phyloP scores from a whole-genome alignment of 2,797 vertebrate genomes.

The Dendrocincla fuliginosa region DNA sequence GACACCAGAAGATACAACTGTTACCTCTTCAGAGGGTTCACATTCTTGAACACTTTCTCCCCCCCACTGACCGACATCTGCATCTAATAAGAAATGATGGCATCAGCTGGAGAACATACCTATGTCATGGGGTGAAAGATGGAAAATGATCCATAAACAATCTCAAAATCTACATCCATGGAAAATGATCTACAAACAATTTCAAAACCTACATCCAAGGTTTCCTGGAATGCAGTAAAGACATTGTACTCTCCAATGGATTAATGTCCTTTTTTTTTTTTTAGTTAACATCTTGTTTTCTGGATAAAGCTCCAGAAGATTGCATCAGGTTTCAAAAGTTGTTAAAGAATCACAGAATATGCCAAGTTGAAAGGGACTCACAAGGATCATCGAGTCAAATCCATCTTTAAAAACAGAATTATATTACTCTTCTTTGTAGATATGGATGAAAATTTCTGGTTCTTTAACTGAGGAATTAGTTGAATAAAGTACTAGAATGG shows the following conservation, averaged over 20 bases:
- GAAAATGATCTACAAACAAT: no score
- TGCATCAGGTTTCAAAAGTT: neutral
- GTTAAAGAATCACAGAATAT: neutral
- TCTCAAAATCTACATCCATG: neutral
- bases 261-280: neutral
- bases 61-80: slow-evolving; percentile 8
- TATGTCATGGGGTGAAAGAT: slow-evolving; percentile 14
- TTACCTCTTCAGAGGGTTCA: slow-evolving; percentile 17
- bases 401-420: neutral
- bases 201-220: neutral
- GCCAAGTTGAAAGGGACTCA: neutral
- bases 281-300: neutral
- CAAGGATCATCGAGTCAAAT: neutral
- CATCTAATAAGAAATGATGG: slow-evolving; percentile 44
- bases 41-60: neutral
- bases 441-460: neutral
- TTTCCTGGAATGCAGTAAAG: slow-evolving; percentile 16
- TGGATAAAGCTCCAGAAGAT: neutral
- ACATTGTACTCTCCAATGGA: neutral
- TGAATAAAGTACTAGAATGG: neutral
- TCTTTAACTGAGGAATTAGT: neutral
- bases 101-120: slow-evolving; percentile 48
- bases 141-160: slow-evolving; percentile 50
- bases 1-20: neutral
- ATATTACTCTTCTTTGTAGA: neutral